A percentile compares a stretch with the other conserved stretches of the same genome.
Conservation (phyloP, 2,797 vertebrate species). For the Periophthalmus magnuspinnatus region DNA sequence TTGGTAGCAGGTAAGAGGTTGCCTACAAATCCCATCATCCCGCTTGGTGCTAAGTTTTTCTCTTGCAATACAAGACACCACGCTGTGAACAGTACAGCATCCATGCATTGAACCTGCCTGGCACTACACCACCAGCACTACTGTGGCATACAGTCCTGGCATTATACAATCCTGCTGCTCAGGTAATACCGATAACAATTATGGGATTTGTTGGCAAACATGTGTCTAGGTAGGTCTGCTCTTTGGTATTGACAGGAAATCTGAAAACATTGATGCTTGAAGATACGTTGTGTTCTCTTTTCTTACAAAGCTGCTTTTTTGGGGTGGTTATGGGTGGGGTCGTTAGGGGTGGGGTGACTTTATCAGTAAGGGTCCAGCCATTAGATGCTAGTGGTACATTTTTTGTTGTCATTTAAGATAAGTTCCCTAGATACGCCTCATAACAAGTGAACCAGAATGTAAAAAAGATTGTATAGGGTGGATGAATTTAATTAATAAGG, state of each 20-base stretch:
- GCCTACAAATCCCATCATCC: conserved; percentile 44
- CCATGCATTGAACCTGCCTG: conserved; percentile 33
- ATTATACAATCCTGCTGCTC: conserved; percentile 50
- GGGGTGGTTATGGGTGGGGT: background rate
- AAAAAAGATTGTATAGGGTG: background rate
- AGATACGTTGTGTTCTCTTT: conserved; percentile 9
- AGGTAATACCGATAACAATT: conserved; percentile 51
- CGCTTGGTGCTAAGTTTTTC: conserved; percentile 57
- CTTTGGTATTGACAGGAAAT: background rate
- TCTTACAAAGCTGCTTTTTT: conserved; percentile 18
- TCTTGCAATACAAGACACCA: conserved; percentile 62
- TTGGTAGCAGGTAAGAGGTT: conserved; percentile 17
- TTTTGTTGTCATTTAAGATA: conserved; percentile 29
- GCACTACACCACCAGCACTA: conserved; percentile 47
- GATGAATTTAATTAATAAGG: conserved; percentile 18
- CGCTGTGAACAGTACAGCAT: conserved; percentile 54
- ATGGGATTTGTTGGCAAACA: conserved; percentile 56
- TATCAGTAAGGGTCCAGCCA: conserved; percentile 34
- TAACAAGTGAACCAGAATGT: conserved; percentile 46
- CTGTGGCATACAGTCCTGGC: conserved; percentile 7
- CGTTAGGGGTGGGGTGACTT: conserved; percentile 7
- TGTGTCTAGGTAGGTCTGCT: conserved; percentile 5
- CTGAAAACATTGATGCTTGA: conserved; percentile 40
- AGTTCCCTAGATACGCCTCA: conserved; percentile 28
- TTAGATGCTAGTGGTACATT: conserved; percentile 18